A percentile compares a stretch with the other conserved stretches of the same genome.
phyloP scores from a whole-genome alignment of 1,140 invertebrate genomes.

The Kradibia gibbosae region DNA sequence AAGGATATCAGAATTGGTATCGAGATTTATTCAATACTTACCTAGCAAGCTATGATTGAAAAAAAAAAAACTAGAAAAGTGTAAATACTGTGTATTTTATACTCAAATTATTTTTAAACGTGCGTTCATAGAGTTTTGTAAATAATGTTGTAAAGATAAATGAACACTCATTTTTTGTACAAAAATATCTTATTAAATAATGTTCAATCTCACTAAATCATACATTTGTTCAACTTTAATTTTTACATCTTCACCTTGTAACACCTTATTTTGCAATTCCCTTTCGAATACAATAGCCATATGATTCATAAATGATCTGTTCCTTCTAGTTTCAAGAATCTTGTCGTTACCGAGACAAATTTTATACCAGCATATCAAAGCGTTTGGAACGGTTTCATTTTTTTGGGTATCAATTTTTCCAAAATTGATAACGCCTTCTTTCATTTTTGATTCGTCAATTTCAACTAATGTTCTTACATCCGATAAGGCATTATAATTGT shows the following conservation, averaged over 20 bases:
- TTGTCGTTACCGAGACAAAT: slow-evolving; percentile 54
- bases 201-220: slow-evolving; percentile 55
- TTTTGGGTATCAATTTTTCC: slow-evolving; percentile 52
- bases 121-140: slow-evolving; percentile 9
- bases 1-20: slow-evolving; percentile 68
- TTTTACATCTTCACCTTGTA: slow-evolving; percentile 53
- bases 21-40: slow-evolving; percentile 63
- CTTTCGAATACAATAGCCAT: slow-evolving; percentile 60
- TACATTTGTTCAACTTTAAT: slow-evolving; percentile 60
- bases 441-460: slow-evolving; percentile 56
- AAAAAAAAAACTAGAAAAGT: not conserved
- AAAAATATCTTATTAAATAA: slow-evolving; percentile 46
- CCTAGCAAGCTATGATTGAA: slow-evolving; percentile 58
- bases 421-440: slow-evolving; percentile 57
- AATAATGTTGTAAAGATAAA: slow-evolving; percentile 34
- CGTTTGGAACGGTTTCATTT: slow-evolving; percentile 57
- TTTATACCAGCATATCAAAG: slow-evolving; percentile 64
- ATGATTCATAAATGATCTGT: slow-evolving; percentile 64
- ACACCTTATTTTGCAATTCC: slow-evolving; percentile 52
- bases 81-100: not conserved
- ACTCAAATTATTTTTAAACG: slow-evolving; percentile 9
- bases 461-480: slow-evolving; percentile 55
- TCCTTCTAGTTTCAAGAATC: slow-evolving; percentile 55
- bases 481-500: slow-evolving; percentile 55
- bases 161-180: slow-evolving; percentile 46